Percentiles rank a stretch among this genome's conserved stretches.
These are phyloP conservation scores for Gymnarchus niloticus DNA, from an alignment of 2,113 vertebrate species.

Conservation along the genomic window DNA sequence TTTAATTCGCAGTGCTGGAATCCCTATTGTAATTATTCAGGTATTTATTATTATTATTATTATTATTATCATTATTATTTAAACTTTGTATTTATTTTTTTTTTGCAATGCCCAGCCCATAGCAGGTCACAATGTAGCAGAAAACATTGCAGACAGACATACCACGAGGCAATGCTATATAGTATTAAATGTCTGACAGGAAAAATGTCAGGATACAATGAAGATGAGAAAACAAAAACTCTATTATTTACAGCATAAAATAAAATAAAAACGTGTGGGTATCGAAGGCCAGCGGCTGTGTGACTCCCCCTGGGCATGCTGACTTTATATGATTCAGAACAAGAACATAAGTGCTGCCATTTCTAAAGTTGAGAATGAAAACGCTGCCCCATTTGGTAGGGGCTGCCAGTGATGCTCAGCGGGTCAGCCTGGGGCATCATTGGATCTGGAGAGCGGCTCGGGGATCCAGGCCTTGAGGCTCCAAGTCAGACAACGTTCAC, in stretches of 20 bases:
- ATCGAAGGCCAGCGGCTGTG: neutral
- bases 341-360: no score
- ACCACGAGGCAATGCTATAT: no score
- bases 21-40: no score
- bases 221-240: neutral
- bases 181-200: neutral
- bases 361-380: neutral
- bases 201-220: conserved; percentile 6
- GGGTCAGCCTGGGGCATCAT: no score
- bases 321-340: neutral
- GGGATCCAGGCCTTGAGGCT: neutral
- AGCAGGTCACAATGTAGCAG: neutral
- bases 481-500: neutral
- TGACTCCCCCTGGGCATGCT: neutral
- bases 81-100: neutral
- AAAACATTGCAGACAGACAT: neutral
- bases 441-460: neutral
- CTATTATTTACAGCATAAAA: neutral
- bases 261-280: neutral
- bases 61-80: no score
- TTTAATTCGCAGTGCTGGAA: no score
- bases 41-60: no score
- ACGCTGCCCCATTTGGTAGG: neutral
- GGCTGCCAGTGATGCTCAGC: conserved; percentile 3
- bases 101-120: neutral